Conservation (phyloP, 2,888 invertebrate species). For the Galerucella nymphaeae region DNA sequence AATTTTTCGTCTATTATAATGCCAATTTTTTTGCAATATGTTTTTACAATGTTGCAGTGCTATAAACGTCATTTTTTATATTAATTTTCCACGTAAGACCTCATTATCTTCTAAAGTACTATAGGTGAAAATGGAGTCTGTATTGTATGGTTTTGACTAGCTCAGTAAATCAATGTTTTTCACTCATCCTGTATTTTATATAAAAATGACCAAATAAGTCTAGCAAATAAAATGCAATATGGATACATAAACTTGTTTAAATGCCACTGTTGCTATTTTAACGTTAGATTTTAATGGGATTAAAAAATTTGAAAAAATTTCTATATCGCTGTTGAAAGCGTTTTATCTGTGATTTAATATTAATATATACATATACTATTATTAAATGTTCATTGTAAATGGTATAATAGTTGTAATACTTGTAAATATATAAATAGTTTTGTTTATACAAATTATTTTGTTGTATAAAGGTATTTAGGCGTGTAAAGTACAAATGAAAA, state of each 20-base stretch:
- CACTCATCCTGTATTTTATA: neutral
- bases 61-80: no score
- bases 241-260: constrained; percentile 1
- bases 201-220: neutral
- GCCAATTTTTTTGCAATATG: neutral
- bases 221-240: neutral
- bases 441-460: constrained; percentile 18
- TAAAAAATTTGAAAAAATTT: neutral
- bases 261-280: neutral
- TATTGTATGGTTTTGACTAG: neutral
- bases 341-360: constrained; percentile 31
- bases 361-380: constrained; percentile 5
- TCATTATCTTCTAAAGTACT: no score
- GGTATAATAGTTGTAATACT: constrained; percentile 5
- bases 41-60: neutral
- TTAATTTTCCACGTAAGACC: no score
- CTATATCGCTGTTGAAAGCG: constrained; percentile 22
- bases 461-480: constrained; percentile 1
- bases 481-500: constrained; percentile 21
- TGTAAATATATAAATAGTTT: constrained; percentile 19
- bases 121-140: no score
- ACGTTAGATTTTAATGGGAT: neutral
- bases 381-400: constrained; percentile 19
- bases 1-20: neutral
- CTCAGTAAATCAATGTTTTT: neutral